Base-by-base conservation (phyloP, 2,888 invertebrate genomes). In the Spialia ferax region DNA sequence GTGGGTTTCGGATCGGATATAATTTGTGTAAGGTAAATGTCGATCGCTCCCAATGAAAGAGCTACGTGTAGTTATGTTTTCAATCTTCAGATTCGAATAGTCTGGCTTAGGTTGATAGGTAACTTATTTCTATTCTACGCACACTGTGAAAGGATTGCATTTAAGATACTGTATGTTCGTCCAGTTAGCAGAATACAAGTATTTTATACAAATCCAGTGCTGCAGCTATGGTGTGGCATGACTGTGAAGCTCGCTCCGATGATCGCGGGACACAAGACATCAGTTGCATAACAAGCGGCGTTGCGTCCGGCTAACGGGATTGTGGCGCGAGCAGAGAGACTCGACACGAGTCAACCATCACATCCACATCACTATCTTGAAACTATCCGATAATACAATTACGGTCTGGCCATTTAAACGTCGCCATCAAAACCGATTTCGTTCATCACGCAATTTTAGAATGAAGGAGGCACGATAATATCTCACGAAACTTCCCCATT, bases 281-380 rank as follows among this genome's bases (percentile, higher is more conserved):
- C 85, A 79, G 83, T 91, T 90, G 90, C 91, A 91, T 91, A 91
- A 91, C 86, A 84, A 91, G 86, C 87, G 77, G 82, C 82, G 80
- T 78, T 74, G 67, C 81, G 84, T 91, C 88, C 91, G 89, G 81
- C 79, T 92, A 91, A 91, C 91, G 91, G 91, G 83, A 89, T 81
- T 72, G 73, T 74, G 79, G 79, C 74, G 79, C 77, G 82, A 79
- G 80, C 77, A 76, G 75, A 81, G 78, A 78, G 66, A 65, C 60
- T 54, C 59, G 42, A 65, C 68, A 52, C 52, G 22, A 52, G 23
- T 23, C 22, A 70, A 70, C 69, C 59, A 70, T 70, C 67, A 73
- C 74, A 77, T 79, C 76, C 76, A 82, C 77, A 81, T n/a, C 22
- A 38, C 13, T 20, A 38, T 57, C 80, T 75, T 76, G 77, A 76